Evolutionary conservation across 1,140 invertebrate genomes (phyloP).

Genomic region (Temnothorax nylanderi): DNA sequence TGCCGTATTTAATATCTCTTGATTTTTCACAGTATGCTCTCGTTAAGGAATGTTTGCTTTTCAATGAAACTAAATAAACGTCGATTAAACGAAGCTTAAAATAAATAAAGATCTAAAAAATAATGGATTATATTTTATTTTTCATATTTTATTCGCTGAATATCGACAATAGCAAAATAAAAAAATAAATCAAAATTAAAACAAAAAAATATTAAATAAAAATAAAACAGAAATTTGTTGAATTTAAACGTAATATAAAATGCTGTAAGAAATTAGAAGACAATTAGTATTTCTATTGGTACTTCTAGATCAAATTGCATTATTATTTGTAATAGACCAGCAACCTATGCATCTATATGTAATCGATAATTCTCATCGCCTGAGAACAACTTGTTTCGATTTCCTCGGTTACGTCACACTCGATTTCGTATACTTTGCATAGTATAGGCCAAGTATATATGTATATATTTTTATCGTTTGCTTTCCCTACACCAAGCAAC

Average conservation of each 20-base stretch:
- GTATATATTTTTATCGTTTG: conserved; percentile 23
- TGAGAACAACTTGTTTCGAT: conserved; percentile 26
- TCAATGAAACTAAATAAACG: conserved; percentile 25
- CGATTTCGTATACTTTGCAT: conserved; percentile 15
- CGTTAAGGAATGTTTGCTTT: conserved; percentile 21
- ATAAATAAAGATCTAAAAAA: conserved; percentile 16
- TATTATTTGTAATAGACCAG: background rate
- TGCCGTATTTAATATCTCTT: background rate
- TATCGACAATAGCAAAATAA: background rate
- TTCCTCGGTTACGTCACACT: background rate
- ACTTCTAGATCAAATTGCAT: background rate
- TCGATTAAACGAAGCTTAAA: conserved; percentile 16
- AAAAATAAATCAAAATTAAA: background rate
- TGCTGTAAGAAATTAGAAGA: background rate
- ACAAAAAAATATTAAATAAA: conserved; percentile 3
- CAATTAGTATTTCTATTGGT: background rate
- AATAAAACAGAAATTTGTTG: background rate
- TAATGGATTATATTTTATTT: background rate
- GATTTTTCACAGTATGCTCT: background rate
- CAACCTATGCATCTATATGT: background rate
- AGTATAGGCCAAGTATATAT: background rate
- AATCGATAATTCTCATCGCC: background rate
- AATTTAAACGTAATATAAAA: conserved; percentile 8
- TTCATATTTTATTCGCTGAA: background rate
- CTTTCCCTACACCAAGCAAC: background rate